Evolutionary conservation across 2,797 vertebrate species (phyloP), one percentile per base, ranked within the genome.

Genomic region (Melanotaenia parkinsoni): DNA sequence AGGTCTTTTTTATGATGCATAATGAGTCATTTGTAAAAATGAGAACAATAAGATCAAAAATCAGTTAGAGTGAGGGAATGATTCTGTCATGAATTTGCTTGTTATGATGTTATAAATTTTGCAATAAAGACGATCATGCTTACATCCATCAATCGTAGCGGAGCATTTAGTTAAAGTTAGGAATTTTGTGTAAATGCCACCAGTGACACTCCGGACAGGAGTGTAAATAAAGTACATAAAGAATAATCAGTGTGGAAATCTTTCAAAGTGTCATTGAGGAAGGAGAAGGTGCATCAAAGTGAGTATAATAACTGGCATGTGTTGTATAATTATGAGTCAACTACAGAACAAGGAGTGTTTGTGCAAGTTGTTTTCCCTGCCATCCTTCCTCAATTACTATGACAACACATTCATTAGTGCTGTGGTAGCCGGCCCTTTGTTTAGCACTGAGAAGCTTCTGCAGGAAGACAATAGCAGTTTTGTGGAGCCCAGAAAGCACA

Each of bases 351-450:
- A 72, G 74, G 82, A 79, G 81, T 85, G 84, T 91, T 86, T 88
- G 85, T 89, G 79, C 70, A 77, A 84, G 85, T 91, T 91, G 86
- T 91, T 93, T 91, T 93, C 88, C 84, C 83, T 63, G 70, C 86
- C 90, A 66, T 90, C 86, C 90, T 88, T 86, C 71, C 85, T 86
- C 79, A 77, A 94, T 95, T 94, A 93, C 95, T 95, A 94, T 95
- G 94, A 95, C 93, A 95, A 95, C 94, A 92, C 74, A 65, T 92
- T 95, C 91, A 91, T 91, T 90, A 87, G 86, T 74, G 79, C 86
- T 82, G 87, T 83, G 85, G 84, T 89, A 87, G 87, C 76, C 81
- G 28, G 67, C 74, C 84, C 89, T 79, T 77, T 88, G 88, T 85
- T 89, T 80, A 86, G 83, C 85, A 74, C 71, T 22, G 83, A 89